Conservation (phyloP, 2,113 vertebrate species). For the Oriolus oriolus region DNA sequence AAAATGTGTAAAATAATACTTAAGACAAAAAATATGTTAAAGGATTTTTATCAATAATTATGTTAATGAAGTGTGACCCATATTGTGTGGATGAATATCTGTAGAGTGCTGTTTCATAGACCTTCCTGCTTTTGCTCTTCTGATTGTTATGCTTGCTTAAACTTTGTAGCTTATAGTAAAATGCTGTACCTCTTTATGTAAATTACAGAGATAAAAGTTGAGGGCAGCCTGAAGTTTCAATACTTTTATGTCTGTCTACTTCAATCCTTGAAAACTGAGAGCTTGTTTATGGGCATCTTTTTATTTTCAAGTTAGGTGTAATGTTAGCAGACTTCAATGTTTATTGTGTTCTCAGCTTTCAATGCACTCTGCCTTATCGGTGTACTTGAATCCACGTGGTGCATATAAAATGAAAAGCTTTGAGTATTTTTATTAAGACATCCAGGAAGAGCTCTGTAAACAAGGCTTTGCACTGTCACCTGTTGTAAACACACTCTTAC, state of each 20-base stretch:
- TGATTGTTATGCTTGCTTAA: background rate
- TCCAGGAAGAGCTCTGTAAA: background rate
- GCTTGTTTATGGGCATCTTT: background rate
- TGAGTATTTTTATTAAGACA: slow-evolving; percentile 18
- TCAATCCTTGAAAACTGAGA: background rate
- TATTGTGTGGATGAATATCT: background rate
- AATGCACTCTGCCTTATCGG: background rate
- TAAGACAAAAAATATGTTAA: background rate
- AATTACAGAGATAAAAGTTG: background rate
- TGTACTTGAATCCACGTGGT: background rate
- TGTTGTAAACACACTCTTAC: background rate
- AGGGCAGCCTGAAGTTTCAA: background rate
- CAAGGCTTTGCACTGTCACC: background rate
- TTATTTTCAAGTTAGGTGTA: background rate
- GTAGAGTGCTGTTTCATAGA: background rate
- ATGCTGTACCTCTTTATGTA: background rate
- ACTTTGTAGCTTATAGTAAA: background rate
- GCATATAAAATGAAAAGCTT: background rate
- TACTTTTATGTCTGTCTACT: background rate
- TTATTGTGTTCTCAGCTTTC: background rate
- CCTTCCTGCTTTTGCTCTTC: background rate
- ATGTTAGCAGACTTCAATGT: background rate
- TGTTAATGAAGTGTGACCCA: background rate
- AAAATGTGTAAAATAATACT: background rate
- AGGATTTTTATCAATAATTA: background rate